Evolutionary conservation across 2,888 invertebrate genomes (phyloP), one percentile per base, ranked within the genome.

Genomic region (Hesperia comma): DNA sequence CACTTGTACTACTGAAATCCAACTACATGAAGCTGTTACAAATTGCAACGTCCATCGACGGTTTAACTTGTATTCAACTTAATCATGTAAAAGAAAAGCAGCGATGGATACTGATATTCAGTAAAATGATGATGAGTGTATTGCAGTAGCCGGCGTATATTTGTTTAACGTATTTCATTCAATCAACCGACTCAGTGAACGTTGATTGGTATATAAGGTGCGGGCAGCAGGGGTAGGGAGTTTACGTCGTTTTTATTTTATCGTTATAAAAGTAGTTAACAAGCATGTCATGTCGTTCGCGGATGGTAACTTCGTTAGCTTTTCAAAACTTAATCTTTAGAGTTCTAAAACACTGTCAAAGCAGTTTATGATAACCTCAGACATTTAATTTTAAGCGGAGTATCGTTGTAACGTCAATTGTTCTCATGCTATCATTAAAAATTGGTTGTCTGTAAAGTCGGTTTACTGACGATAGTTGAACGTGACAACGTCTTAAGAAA

Each of bases 121-220:
- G 21, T 61, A 61, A 55, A 17, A 55, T 15, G 17, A 41, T 26
- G 37, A 17, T 40, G 46, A 40, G n/a, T 71, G 54, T 66, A 12
- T 14, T 63, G 63, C 75, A 80, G 72, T 41, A 43, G 6, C 37
- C 68, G 63, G 70, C 73, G 40, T 17, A 75, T 79, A 73, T 82
- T 83, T 82, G 81, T 81, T 81, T 81, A 81, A 75, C 77, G 75
- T 72, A 79, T 80, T 81, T 81, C 82, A 86, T 83, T 85, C 85
- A 85, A 87, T 87, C 85, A 83, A 79, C 74, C 81, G 86, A 81
- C 75, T 77, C 81, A 82, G 75, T 84, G 86, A 80, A 83, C 79
- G 79, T 82, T 84, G 86, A 85, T 86, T 85, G 85, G 84, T 84
- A 85, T 86, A 85, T 83, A 83, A 85, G 81, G 78, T 77, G 74